phyloP scores from a whole-genome alignment of 1,140 invertebrate species.

The roundworm (Caenorhabditis elegans) region DNA sequence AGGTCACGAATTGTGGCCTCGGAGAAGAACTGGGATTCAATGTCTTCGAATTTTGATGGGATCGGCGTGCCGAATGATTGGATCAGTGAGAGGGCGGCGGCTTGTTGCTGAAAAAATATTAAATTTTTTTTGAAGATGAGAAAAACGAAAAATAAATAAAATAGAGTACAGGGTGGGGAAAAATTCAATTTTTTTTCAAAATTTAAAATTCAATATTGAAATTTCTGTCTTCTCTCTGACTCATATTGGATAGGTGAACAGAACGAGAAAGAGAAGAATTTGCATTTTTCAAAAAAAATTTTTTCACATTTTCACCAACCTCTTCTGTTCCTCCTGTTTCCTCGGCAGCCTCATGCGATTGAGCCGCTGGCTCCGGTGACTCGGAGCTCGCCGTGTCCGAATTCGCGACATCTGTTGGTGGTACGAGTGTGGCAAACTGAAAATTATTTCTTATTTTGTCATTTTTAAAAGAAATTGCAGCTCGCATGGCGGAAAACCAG shows the following conservation, averaged over 20 bases:
- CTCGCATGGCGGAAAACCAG: no score
- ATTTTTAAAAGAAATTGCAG: no score
- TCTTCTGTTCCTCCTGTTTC: not conserved
- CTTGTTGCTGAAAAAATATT: not conserved
- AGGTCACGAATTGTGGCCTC: slow-evolving; percentile 5
- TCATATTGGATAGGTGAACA: not conserved
- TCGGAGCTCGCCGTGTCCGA: slow-evolving; percentile 1
- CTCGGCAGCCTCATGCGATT: not conserved
- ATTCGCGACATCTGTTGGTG: not conserved
- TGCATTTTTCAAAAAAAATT: not conserved
- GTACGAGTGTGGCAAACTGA: slow-evolving; percentile 2
- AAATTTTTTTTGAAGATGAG: no score
- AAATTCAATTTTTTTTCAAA: not conserved
- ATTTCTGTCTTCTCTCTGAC: not conserved
- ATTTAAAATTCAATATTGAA: not conserved
- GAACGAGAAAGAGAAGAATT: not conserved
- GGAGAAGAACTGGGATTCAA: not conserved
- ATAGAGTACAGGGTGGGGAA: no score
- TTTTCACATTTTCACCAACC: not conserved
- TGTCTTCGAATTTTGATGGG: not conserved
- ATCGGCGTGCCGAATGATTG: slow-evolving; percentile 4
- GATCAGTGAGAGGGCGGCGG: not conserved
- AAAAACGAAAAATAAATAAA: not conserved
- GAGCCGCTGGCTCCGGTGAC: slow-evolving; percentile 1
- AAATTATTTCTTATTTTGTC: not conserved